These are phyloP conservation scores for Xenopus borealis DNA, from an alignment of 2,113 vertebrate species.

Conservation along the genomic window DNA sequence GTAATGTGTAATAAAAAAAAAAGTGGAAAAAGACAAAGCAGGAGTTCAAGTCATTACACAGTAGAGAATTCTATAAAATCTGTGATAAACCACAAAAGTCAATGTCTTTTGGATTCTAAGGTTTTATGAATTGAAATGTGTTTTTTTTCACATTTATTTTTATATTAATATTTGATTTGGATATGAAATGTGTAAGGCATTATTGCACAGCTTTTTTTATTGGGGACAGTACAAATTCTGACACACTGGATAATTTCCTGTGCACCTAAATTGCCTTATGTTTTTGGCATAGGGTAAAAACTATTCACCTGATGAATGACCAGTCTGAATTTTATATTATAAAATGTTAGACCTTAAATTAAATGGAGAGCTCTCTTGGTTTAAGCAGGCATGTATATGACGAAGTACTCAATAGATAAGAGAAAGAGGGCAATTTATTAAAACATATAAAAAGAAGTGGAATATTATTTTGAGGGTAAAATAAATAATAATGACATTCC, in stretches of 20 bases:
- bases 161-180: slow-evolving; percentile 2
- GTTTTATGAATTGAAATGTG: neutral
- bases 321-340: neutral
- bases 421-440: too few species aligned
- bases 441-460: too few species aligned
- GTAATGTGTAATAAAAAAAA: neutral
- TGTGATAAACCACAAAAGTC: neutral
- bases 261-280: neutral
- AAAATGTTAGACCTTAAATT: too few species aligned
- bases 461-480: too few species aligned
- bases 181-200: neutral
- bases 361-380: too few species aligned
- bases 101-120: neutral
- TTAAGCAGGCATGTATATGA: too few species aligned
- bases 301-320: neutral
- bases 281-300: neutral
- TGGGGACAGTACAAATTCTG: slow-evolving; percentile 1
- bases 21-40: neutral
- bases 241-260: neutral
- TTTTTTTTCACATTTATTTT: neutral
- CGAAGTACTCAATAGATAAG: too few species aligned
- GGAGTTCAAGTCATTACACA: neutral
- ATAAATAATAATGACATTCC: too few species aligned
- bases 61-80: neutral
- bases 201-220: slow-evolving; percentile 2